Evolutionary conservation across 1,140 invertebrate species (phyloP), one percentile per base, ranked within the genome.

Genomic region (Drosophila simulans): DNA sequence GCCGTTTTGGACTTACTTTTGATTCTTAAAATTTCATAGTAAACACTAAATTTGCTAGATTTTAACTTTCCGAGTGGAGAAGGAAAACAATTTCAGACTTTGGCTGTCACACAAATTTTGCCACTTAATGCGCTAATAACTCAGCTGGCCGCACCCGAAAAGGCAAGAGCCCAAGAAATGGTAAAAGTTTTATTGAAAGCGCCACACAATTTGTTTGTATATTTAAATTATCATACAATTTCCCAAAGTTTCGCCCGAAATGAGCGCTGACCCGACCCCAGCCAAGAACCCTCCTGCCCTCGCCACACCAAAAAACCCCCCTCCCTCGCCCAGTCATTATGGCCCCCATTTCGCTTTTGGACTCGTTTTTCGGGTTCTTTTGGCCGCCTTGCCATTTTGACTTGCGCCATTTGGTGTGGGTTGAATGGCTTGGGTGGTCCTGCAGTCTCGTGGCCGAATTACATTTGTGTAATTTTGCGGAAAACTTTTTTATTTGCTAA

Each of bases 171-270:
- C 55, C 43, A 78, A 76, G 80, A 89, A 89, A 88, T 89, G 80
- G 84, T 77, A 80, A 89, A 88, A 88, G 84, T 88, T 88, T 84
- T 88, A 84, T 88, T 89, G 84, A 89, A 88, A 89, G 80, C 79
- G 84, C 84, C 84, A 89, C 84, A 88, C 84, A 88, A 88, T 88
- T 88, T 88, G 84, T 88, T 88, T 88, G 84, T 89, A 88, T 88
- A 88, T 89, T 88, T 84, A 88, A 88, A 88, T 88, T 86, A 86
- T 88, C 82, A 88, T 88, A 88, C 77, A 88, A 88, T 88, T 88
- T 80, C 65, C 57, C 48, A 86, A 86, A 65, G 57, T 86, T 86
- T 81, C 49, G 65, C 48, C 53, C 48, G 71, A 86, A 86, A 86
- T 81, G 77, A 86, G 70, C 60, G 78, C 82, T 25, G 48, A 63